Percentiles rank a stretch among this genome's conserved stretches.
Evolutionary conservation across 2,888 invertebrate species (phyloP).

Genomic region (Yponomeuta evonymella): DNA sequence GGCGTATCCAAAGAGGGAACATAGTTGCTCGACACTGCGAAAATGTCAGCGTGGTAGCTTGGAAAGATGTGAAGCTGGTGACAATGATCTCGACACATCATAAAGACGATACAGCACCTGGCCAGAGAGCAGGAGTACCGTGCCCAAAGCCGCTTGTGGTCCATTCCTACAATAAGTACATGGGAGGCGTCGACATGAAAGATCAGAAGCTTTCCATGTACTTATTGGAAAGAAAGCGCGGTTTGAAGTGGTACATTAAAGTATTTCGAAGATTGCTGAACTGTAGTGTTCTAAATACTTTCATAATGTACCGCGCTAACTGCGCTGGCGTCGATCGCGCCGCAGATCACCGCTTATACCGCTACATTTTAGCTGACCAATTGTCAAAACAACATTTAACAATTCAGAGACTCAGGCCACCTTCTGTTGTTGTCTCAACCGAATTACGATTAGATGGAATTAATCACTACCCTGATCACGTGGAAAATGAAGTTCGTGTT

Average conservation of each 20-base stretch:
- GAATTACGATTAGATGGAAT: conserved; percentile 3
- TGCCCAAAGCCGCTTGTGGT: background rate
- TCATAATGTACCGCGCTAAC: conserved; percentile 18
- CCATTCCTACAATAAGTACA: conserved; percentile 16
- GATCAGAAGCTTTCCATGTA: conserved; percentile 17
- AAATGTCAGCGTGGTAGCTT: conserved; percentile 10
- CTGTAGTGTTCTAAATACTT: conserved; percentile 17
- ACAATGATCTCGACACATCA: conserved; percentile 16
- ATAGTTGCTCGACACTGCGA: conserved; percentile 15
- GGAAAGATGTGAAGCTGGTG: conserved; percentile 14
- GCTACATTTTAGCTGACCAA: conserved; percentile 16
- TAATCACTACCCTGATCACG: conserved; percentile 15
- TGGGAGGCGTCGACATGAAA: conserved; percentile 14
- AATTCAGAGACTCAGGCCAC: background rate
- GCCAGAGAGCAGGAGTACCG: conserved; percentile 9
- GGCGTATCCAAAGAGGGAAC: background rate
- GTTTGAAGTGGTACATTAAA: conserved; percentile 19
- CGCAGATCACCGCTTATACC: conserved; percentile 17
- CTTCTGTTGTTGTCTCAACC: background rate
- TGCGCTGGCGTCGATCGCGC: background rate
- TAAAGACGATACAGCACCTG: conserved; percentile 4
- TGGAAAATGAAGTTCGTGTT: background rate
- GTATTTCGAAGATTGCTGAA: conserved; percentile 18
- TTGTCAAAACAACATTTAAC: conserved; percentile 8
- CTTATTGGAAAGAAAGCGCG: conserved; percentile 18